Evolutionary conservation across 2,888 invertebrate species (phyloP).

Genomic region (Diploptera punctata): DNA sequence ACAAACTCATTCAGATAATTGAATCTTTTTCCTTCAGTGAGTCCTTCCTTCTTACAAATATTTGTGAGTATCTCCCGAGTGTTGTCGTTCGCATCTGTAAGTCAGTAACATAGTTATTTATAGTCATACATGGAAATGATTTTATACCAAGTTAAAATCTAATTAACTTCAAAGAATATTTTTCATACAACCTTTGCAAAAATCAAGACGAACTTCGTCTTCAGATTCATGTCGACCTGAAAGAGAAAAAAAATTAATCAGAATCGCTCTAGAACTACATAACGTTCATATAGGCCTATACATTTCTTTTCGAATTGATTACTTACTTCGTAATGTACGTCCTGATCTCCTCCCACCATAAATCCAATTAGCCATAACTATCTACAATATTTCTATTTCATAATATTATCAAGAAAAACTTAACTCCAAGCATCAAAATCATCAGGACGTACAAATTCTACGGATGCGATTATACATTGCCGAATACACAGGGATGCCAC

Average conservation of each 20-base stretch:
- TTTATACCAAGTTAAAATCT: neutral
- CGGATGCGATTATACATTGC: too few species aligned
- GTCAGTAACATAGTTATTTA: neutral
- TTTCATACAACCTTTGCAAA: conserved; percentile 57
- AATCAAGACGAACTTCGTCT: conserved; percentile 64
- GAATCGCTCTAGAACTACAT: too few species aligned
- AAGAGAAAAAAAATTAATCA: conserved; percentile 44
- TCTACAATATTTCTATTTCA: too few species aligned
- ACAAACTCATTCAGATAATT: conserved; percentile 90
- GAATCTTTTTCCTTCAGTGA: conserved; percentile 79
- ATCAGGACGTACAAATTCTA: too few species aligned
- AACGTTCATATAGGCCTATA: conserved; percentile 30
- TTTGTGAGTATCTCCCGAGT: conserved; percentile 66
- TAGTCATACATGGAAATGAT: neutral
- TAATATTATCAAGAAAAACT: too few species aligned
- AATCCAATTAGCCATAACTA: conserved; percentile 64
- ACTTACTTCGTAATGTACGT: conserved; percentile 58
- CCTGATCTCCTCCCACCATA: conserved; percentile 57
- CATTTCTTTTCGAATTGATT: too few species aligned
- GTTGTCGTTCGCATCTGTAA: conserved; percentile 59
- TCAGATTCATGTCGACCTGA: conserved; percentile 59
- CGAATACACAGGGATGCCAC: too few species aligned
- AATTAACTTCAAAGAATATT: neutral
- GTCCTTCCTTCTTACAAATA: conserved; percentile 65
- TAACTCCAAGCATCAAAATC: too few species aligned